phyloP scores from a whole-genome alignment of 2,113 vertebrate species.

The Hirundichthys speculiger region DNA sequence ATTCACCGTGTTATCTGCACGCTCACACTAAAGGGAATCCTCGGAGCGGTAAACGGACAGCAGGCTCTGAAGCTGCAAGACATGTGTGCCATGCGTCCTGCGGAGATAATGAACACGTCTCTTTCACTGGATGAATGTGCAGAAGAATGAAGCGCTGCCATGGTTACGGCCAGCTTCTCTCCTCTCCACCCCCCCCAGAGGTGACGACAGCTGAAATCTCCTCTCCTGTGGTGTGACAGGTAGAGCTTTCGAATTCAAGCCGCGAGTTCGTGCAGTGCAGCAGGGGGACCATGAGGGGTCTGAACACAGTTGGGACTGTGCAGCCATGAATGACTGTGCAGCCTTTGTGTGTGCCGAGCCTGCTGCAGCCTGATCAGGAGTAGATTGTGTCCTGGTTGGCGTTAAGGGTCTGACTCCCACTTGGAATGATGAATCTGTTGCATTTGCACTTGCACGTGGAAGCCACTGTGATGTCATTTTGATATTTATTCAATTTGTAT shows the following conservation, averaged over 20 bases:
- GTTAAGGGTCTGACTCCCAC: slow-evolving; percentile 33
- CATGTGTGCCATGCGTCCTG: slow-evolving; percentile 17
- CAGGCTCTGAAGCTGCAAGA: slow-evolving; percentile 28
- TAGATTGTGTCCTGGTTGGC: slow-evolving; percentile 39
- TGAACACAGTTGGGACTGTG: slow-evolving; percentile 30
- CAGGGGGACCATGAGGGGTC: slow-evolving; percentile 31
- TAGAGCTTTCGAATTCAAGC: slow-evolving; percentile 25
- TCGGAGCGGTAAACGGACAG: slow-evolving; percentile 47
- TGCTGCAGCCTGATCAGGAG: slow-evolving; percentile 51
- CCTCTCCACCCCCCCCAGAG: slow-evolving; percentile 26
- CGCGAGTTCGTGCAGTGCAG: slow-evolving; percentile 16
- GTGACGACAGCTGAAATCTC: slow-evolving; percentile 39
- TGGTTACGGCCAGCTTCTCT: slow-evolving; percentile 73
- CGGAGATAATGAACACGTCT: slow-evolving; percentile 42
- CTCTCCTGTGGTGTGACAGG: slow-evolving; percentile 43
- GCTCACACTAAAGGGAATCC: slow-evolving; percentile 55
- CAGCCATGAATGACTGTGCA: slow-evolving; percentile 4
- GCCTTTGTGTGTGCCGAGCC: slow-evolving; percentile 28
- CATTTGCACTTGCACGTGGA: slow-evolving; percentile 20
- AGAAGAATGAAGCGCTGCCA: slow-evolving; percentile 55
- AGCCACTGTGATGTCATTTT: background rate
- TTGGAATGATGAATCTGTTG: slow-evolving; percentile 25
- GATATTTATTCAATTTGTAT: background rate
- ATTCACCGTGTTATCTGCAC: slow-evolving; percentile 35
- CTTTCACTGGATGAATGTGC: slow-evolving; percentile 23